Evolutionary conservation across 2,113 vertebrate species (phyloP).

Genomic region (Oryzias javanicus): DNA sequence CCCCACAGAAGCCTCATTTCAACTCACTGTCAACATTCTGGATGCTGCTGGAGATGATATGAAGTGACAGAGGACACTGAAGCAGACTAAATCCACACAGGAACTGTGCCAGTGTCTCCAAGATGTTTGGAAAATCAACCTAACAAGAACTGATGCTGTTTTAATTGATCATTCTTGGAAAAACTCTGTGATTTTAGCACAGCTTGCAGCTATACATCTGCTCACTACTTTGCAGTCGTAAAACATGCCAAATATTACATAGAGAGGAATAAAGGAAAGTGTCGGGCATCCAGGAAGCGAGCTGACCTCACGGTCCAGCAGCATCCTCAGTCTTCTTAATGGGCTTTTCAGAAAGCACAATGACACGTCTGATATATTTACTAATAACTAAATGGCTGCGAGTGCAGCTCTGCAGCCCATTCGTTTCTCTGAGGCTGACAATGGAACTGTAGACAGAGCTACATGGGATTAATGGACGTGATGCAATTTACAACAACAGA

Average conservation of each 20-base stretch:
- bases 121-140: background rate
- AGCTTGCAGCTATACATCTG: background rate
- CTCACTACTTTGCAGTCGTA: background rate
- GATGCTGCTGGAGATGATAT: conserved; percentile 5
- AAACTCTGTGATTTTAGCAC: too few relatives aligned
- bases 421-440: conserved; percentile 37
- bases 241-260: background rate
- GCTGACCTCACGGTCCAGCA: conserved; percentile 13
- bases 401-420: conserved; percentile 14
- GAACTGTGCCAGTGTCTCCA: background rate
- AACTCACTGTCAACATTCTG: conserved; percentile 1
- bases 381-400: conserved; percentile 38
- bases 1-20: conserved; percentile 4
- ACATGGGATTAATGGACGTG: conserved; percentile 32
- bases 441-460: conserved; percentile 18
- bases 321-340: conserved; percentile 17
- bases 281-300: background rate
- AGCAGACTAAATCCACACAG: background rate
- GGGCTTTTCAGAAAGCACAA: conserved; percentile 13
- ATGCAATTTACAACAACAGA: conserved; percentile 52
- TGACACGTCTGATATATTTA: conserved; percentile 44
- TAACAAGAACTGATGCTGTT: background rate
- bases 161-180: background rate
- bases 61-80: background rate
- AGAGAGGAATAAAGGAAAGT: conserved; percentile 10